These are phyloP conservation scores for Clistopyga incitator DNA, from an alignment of 2,888 invertebrate genomes.

Conservation along the genomic window DNA sequence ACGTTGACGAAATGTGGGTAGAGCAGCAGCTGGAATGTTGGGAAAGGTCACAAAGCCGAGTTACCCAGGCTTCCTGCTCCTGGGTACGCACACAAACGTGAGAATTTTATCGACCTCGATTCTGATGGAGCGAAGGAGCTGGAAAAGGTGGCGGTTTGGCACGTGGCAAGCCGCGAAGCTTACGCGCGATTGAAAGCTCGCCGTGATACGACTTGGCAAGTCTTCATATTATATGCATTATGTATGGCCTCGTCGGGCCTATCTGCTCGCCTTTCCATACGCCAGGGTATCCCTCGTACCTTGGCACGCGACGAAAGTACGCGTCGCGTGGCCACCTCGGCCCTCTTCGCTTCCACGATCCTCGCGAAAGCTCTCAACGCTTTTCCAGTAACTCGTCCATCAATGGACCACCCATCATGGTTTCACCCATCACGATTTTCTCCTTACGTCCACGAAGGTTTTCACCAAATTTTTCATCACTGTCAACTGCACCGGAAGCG, in stretches of 20 bases:
- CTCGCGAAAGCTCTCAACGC: conserved; percentile 42
- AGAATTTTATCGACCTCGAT: conserved; percentile 76
- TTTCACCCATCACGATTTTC: conserved; percentile 23
- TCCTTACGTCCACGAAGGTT: background rate
- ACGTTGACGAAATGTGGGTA: conserved; percentile 24
- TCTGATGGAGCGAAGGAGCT: conserved; percentile 66
- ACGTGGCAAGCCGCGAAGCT: conserved; percentile 73
- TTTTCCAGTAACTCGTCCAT: conserved; percentile 55
- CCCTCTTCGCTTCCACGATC: conserved; percentile 42
- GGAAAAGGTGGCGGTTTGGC: conserved; percentile 44
- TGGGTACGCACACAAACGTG: conserved; percentile 17
- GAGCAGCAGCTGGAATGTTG: conserved; percentile 44
- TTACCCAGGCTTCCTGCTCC: background rate
- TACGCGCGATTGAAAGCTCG: conserved; percentile 82
- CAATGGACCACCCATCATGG: conserved; percentile 50
- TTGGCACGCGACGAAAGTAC: conserved; percentile 78
- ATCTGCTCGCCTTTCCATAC: conserved; percentile 69
- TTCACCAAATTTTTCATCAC: conserved; percentile 1
- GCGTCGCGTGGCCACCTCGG: conserved; percentile 57
- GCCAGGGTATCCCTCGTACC: conserved; percentile 67
- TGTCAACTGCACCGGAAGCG: background rate
- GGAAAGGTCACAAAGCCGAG: conserved; percentile 56
- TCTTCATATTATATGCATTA: conserved; percentile 81
- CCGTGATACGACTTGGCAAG: conserved; percentile 80
- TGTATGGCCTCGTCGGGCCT: conserved; percentile 77